A percentile compares a stretch with the other conserved stretches of the same genome.
These are phyloP conservation scores for Chromobotia macracanthus DNA, from an alignment of 2,797 vertebrate genomes.

Conservation along the genomic window DNA sequence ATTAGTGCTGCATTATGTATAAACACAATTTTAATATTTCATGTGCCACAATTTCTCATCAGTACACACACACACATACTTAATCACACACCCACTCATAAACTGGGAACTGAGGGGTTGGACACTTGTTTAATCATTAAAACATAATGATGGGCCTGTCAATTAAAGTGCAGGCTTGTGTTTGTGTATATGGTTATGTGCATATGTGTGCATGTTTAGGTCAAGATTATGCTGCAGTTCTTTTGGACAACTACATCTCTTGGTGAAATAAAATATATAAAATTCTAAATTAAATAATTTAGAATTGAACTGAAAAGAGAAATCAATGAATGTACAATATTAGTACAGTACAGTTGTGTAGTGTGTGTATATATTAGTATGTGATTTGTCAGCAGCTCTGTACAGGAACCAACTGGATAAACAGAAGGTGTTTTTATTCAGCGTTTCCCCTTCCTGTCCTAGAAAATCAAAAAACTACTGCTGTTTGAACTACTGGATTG, in stretches of 20 bases:
- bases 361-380: background rate
- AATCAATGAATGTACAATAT: slow-evolving; percentile 41
- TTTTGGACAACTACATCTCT: slow-evolving; percentile 43
- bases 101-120: slow-evolving; percentile 33
- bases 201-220: background rate
- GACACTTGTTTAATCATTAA: slow-evolving; percentile 73
- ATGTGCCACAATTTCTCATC: slow-evolving; percentile 43
- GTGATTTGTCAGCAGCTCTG: slow-evolving; percentile 1
- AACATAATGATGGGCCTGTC: slow-evolving; percentile 67
- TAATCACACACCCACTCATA: slow-evolving; percentile 30
- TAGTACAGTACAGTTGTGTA: background rate
- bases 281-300: slow-evolving; percentile 41
- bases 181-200: slow-evolving; percentile 7
- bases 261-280: slow-evolving; percentile 5
- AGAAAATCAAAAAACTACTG: slow-evolving; percentile 30
- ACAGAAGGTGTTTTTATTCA: slow-evolving; percentile 44
- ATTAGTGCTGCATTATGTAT: slow-evolving; percentile 54
- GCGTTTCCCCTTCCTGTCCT: slow-evolving; percentile 48
- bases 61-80: slow-evolving; percentile 18
- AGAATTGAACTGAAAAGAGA: slow-evolving; percentile 58
- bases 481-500: slow-evolving; percentile 15
- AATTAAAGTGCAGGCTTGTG: slow-evolving; percentile 31
- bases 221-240: slow-evolving; percentile 18
- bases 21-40: slow-evolving; percentile 52
- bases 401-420: slow-evolving; percentile 53